phyloP scores from a whole-genome alignment of 1,140 invertebrate genomes.

The Scaptomyza hsui region DNA sequence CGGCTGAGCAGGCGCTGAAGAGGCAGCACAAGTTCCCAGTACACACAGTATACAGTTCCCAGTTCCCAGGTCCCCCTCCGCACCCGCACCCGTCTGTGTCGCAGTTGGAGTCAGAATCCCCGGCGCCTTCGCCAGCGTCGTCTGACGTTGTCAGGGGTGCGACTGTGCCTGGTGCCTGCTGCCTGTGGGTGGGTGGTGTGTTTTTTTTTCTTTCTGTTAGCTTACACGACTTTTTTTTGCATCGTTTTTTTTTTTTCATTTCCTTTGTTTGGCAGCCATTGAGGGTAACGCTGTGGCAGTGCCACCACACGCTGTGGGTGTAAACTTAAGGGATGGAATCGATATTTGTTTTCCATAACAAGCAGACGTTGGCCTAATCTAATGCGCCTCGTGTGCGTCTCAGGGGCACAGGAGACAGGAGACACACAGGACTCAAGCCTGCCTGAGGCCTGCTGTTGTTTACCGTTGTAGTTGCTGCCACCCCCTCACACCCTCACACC shows the following conservation, averaged over 20 bases:
- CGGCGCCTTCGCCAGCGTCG: conserved; percentile 51
- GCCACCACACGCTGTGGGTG: conserved; percentile 54
- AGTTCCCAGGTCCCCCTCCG: conserved; percentile 2
- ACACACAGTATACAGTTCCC: neutral
- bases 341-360: conserved; percentile 83
- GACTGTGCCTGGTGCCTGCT: conserved; percentile 25
- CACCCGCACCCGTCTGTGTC: conserved; percentile 2
- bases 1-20: conserved; percentile 73
- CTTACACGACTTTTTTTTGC: conserved; percentile 34
- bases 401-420: conserved; percentile 53
- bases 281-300: conserved; percentile 61
- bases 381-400: conserved; percentile 65
- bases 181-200: conserved; percentile 70
- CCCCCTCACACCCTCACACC: neutral
- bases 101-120: conserved; percentile 37
- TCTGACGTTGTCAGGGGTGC: conserved; percentile 67
- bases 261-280: conserved; percentile 81
- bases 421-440: conserved; percentile 1
- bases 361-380: conserved; percentile 69
- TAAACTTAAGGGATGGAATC: conserved; percentile 81
- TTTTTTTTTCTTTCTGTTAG: conserved; percentile 45
- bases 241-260: conserved; percentile 53
- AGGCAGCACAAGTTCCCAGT: conserved; percentile 29
- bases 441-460: conserved; percentile 32
- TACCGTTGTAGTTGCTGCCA: conserved; percentile 27